Percentiles rank a stretch among this genome's conserved stretches.
Conservation (phyloP, 2,113 vertebrate genomes). For the Todiramphus chloris region DNA sequence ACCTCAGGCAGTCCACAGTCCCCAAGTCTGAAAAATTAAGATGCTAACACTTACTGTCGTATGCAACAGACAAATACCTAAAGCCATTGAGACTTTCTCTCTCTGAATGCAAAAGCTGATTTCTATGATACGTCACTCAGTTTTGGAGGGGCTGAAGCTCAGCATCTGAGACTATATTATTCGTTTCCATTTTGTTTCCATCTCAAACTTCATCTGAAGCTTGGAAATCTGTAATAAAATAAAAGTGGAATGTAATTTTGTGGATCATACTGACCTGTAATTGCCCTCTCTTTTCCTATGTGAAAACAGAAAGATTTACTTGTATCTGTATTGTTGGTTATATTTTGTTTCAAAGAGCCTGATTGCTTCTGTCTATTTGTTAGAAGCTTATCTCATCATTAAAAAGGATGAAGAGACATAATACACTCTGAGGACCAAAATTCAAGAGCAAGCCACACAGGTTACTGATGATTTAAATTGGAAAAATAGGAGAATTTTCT, state of each 20-base stretch:
- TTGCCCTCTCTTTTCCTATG: background rate
- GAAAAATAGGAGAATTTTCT: background rate
- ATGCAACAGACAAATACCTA: background rate
- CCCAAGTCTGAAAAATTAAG: background rate
- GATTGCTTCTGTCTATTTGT: background rate
- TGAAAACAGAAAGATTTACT: background rate
- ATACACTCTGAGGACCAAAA: background rate
- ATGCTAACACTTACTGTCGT: background rate
- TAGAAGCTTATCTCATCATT: background rate
- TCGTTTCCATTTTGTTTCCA: background rate
- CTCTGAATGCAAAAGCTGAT: background rate
- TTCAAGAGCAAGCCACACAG: background rate
- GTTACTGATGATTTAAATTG: background rate
- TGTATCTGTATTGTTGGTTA: background rate
- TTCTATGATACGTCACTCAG: background rate
- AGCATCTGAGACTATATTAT: background rate
- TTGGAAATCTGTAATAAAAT: background rate
- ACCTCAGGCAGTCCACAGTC: background rate
- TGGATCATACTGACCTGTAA: background rate
- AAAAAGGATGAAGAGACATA: background rate
- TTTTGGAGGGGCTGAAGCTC: background rate
- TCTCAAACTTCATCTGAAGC: background rate
- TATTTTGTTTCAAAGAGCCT: background rate
- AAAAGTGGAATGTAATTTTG: background rate
- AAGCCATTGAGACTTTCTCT: background rate